Conservation (phyloP, 2,888 invertebrate species). For the Sphaerolaimus hirsutus region DNA sequence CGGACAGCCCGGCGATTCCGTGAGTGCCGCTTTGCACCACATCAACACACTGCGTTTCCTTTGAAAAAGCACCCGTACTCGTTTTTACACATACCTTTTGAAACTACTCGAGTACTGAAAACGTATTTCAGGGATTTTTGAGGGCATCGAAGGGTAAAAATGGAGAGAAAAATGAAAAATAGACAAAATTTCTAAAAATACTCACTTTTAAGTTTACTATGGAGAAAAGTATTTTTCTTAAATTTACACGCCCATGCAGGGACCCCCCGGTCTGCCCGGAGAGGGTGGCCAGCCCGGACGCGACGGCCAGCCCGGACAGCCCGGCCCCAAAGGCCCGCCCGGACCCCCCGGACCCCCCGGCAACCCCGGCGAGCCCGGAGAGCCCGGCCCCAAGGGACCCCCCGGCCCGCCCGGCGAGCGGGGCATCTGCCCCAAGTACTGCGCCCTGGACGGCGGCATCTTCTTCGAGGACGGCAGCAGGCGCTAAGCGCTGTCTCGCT, state of each 20-base stretch:
- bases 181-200: too few species aligned
- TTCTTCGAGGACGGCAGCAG: slow-evolving; percentile 14
- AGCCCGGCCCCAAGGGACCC: slow-evolving; percentile 14
- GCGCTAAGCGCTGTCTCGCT: too few species aligned
- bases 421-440: slow-evolving; percentile 15
- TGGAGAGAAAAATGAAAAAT: too few species aligned
- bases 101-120: too few species aligned
- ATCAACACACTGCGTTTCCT: too few species aligned
- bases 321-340: background rate
- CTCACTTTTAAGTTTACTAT: background rate
- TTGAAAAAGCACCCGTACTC: too few species aligned
- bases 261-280: slow-evolving; percentile 19
- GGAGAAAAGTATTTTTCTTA: background rate
- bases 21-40: too few species aligned
- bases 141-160: too few species aligned
- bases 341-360: slow-evolving; percentile 5
- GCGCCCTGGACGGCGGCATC: slow-evolving; percentile 10
- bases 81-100: too few species aligned
- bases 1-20: slow-evolving; percentile 19
- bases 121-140: too few species aligned
- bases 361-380: slow-evolving; percentile 13
- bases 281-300: slow-evolving; percentile 10
- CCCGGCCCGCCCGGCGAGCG: slow-evolving; percentile 12
- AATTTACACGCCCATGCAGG: slow-evolving; percentile 6
- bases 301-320: slow-evolving; percentile 2